Conservation (phyloP, 2,888 invertebrate genomes). For the Phania funesta region DNA sequence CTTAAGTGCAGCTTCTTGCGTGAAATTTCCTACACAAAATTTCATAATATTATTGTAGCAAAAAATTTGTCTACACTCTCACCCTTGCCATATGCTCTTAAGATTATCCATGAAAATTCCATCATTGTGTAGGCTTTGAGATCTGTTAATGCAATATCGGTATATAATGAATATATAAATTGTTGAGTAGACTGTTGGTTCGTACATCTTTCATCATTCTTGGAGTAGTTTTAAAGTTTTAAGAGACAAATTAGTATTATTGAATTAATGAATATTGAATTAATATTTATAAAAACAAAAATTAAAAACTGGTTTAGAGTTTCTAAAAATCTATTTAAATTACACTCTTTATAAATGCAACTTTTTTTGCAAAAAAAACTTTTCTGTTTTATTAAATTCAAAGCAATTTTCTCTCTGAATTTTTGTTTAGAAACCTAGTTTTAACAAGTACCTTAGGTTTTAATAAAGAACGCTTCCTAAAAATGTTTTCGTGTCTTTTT, state of each 20-base stretch:
- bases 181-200: constrained; percentile 90
- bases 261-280: not conserved
- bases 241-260: too few species aligned
- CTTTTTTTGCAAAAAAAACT: too few species aligned
- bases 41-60: not conserved
- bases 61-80: constrained; percentile 67
- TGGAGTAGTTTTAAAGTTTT: constrained; percentile 81
- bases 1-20: constrained; percentile 86
- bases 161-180: constrained; percentile 90
- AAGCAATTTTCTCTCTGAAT: too few species aligned
- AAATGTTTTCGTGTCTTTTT: too few species aligned
- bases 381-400: too few species aligned
- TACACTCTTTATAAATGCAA: too few species aligned
- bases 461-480: too few species aligned
- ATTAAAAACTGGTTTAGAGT: too few species aligned
- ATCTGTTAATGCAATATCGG: constrained; percentile 89
- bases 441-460: too few species aligned
- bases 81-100: constrained; percentile 89
- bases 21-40: constrained; percentile 83
- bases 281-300: too few species aligned
- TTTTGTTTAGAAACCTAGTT: too few species aligned
- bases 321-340: too few species aligned
- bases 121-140: constrained; percentile 94
- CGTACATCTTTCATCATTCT: constrained; percentile 85
- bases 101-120: constrained; percentile 93